Conservation (phyloP, 2,113 vertebrate genomes). For the Bujurquina vittata region DNA sequence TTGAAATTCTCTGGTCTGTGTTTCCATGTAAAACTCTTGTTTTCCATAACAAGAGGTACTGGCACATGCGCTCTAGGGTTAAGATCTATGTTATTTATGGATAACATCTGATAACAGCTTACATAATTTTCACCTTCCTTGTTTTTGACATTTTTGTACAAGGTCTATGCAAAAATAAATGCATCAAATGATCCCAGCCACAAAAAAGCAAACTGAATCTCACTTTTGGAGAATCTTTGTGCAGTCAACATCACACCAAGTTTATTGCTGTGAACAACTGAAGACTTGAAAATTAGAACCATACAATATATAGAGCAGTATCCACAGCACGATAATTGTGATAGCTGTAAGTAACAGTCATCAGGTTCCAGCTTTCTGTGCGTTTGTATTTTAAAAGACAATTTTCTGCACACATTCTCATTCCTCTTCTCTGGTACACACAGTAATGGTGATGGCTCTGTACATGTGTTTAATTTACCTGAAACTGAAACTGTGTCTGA, state of each 20-base stretch:
- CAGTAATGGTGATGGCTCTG: constrained; percentile 10
- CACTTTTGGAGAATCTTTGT: background rate
- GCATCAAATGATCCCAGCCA: no score
- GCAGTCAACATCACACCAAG: background rate
- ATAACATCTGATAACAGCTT: background rate
- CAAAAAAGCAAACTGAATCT: no score
- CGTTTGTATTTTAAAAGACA: background rate
- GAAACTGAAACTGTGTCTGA: constrained; percentile 46
- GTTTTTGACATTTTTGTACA: background rate
- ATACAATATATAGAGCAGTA: background rate
- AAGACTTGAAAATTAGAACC: background rate
- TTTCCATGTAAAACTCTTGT: no score
- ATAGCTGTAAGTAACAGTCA: no score
- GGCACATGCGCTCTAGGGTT: no score
- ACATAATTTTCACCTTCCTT: background rate
- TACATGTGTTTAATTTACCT: constrained; percentile 30
- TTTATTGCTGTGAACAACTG: background rate
- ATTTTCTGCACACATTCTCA: background rate
- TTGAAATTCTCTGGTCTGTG: no score
- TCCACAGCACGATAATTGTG: background rate
- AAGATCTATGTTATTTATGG: no score
- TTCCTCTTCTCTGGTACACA: background rate
- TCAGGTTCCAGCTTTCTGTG: background rate
- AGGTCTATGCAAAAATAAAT: background rate
- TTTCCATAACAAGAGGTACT: no score